A percentile compares a stretch with the other conserved stretches of the same genome.
phyloP scores from a whole-genome alignment of 2,113 vertebrate species.

The Xiphophorus hellerii region DNA sequence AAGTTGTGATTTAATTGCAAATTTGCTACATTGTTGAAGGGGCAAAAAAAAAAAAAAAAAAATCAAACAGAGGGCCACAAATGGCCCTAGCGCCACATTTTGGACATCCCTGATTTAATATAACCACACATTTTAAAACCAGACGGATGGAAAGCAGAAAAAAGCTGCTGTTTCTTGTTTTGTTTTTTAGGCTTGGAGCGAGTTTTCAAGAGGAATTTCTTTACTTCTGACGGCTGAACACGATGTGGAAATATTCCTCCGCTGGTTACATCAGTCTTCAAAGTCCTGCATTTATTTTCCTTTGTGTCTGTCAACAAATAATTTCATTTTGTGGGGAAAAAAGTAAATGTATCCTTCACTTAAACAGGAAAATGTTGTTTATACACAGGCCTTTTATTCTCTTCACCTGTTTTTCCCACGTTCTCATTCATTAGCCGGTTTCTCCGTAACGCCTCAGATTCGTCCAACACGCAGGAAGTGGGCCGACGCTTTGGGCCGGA shows the following conservation, averaged over 20 bases:
- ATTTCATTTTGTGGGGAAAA: conserved; percentile 19
- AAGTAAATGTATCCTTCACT: conserved; percentile 1
- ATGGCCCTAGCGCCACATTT: too few relatives aligned
- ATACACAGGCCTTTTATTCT: not conserved
- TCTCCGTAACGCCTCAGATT: conserved; percentile 31
- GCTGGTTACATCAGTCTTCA: conserved; percentile 36
- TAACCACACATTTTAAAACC: too few relatives aligned
- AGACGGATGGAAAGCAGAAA: not conserved
- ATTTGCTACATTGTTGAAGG: too few relatives aligned
- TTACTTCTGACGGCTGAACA: conserved; percentile 50
- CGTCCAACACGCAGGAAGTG: conserved; percentile 36
- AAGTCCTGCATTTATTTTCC: conserved; percentile 42
- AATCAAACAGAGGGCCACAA: too few relatives aligned
- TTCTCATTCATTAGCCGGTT: conserved; percentile 1
- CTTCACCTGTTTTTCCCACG: not conserved
- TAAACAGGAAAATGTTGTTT: conserved; percentile 43
- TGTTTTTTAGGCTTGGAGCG: conserved; percentile 11
- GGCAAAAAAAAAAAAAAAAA: too few relatives aligned
- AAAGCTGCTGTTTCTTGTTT: conserved; percentile 10
- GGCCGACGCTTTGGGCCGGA: conserved; percentile 23
- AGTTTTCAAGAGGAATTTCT: conserved; percentile 31
- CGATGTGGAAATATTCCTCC: conserved; percentile 49
- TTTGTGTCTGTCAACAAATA: conserved; percentile 48
- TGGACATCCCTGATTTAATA: too few relatives aligned
- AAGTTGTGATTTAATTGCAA: too few relatives aligned